These are phyloP conservation scores for Ploceus nigricollis DNA, from an alignment of 2,113 vertebrate species.

Conservation along the genomic window DNA sequence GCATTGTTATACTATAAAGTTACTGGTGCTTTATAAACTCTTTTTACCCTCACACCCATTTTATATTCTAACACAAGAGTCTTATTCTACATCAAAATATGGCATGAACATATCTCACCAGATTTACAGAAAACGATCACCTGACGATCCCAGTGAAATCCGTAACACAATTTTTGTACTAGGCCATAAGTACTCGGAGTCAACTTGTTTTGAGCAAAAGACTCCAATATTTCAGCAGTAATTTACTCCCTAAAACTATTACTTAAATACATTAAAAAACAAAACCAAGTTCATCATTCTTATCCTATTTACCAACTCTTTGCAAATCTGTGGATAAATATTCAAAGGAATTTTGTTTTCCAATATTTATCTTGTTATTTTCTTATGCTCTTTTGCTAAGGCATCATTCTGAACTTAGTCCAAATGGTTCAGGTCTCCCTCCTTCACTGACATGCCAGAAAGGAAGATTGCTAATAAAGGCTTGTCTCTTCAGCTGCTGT, in stretches of 20 bases:
- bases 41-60: not conserved
- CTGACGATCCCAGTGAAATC: not conserved
- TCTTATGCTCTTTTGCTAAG: not conserved
- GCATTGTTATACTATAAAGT: not conserved
- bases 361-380: not conserved
- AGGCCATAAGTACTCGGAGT: not conserved
- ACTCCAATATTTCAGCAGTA: not conserved
- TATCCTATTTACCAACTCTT: not conserved
- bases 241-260: not conserved
- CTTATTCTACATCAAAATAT: not conserved
- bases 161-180: accelerated
- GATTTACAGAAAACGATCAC: not conserved
- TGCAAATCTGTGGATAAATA: not conserved
- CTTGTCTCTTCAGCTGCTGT: not conserved
- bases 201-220: not conserved
- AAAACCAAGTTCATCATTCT: not conserved
- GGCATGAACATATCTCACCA: not conserved
- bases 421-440: not conserved
- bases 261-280: not conserved
- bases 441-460: not conserved
- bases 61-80: not conserved
- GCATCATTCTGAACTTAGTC: not conserved
- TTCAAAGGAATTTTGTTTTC: not conserved
- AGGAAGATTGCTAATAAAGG: not conserved
- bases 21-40: not conserved